Evolutionary conservation across 2,888 invertebrate species (phyloP).

Genomic region (Seladonia tumulorum): DNA sequence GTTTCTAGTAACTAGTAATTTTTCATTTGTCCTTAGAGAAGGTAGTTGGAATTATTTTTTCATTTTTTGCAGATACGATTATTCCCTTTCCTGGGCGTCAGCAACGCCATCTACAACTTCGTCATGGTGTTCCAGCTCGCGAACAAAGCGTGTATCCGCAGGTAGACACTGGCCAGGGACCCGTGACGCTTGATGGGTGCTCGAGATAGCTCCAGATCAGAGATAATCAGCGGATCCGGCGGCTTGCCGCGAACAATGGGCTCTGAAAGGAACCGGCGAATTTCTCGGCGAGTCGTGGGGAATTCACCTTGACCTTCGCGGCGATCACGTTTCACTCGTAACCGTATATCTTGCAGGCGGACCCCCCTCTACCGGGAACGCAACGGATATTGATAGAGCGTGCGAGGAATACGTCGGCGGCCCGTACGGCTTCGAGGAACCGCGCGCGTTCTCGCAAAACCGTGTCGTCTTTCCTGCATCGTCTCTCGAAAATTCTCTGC

Average conservation of each 20-base stretch:
- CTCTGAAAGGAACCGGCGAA: slow-evolving; percentile 54
- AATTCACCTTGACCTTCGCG: slow-evolving; percentile 76
- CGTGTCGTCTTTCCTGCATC: slow-evolving; percentile 10
- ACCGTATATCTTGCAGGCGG: slow-evolving; percentile 31
- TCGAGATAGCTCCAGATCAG: slow-evolving; percentile 39
- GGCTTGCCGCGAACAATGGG: slow-evolving; percentile 56
- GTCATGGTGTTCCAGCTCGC: background rate
- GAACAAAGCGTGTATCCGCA: slow-evolving; percentile 3
- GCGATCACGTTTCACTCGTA: slow-evolving; percentile 33
- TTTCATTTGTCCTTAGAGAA: background rate
- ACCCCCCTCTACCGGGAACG: slow-evolving; percentile 6
- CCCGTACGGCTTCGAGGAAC: background rate
- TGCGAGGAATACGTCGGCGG: slow-evolving; percentile 20
- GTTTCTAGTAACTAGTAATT: too few species aligned
- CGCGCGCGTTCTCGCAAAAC: background rate
- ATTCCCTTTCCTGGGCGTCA: background rate
- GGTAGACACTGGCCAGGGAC: slow-evolving; percentile 21
- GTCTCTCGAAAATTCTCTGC: background rate
- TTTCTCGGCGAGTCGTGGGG: slow-evolving; percentile 64
- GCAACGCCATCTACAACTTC: background rate
- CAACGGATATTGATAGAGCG: slow-evolving; percentile 39
- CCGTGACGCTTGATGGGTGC: slow-evolving; percentile 28
- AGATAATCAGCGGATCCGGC: slow-evolving; percentile 62
- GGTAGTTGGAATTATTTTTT: background rate
- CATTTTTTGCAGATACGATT: background rate